Conservation (phyloP, 2,888 invertebrate genomes). For the Gibbula magus region DNA sequence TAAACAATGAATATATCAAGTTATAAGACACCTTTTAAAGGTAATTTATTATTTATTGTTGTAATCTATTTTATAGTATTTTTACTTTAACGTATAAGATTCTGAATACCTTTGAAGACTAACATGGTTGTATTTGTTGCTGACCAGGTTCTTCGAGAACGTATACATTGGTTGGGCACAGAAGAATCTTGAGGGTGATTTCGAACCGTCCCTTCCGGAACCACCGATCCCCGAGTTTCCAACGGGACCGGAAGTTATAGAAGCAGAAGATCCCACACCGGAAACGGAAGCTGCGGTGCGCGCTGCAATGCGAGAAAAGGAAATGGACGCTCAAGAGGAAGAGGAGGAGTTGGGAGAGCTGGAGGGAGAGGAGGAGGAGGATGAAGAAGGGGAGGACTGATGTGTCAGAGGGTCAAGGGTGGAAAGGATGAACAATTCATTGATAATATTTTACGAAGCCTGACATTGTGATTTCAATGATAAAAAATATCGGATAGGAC, state of each 20-base stretch:
- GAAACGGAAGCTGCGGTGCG: conserved; percentile 61
- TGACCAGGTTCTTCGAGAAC: conserved; percentile 55
- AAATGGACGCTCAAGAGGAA: conserved; percentile 50
- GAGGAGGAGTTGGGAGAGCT: conserved; percentile 50
- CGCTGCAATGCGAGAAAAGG: conserved; percentile 52
- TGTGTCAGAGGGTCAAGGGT: too few species aligned
- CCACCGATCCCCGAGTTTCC: conserved; percentile 54
- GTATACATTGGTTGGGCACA: conserved; percentile 60
- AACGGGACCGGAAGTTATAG: conserved; percentile 61
- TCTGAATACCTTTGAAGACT: too few species aligned
- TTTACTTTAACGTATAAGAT: too few species aligned
- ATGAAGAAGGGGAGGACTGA: conserved; percentile 34
- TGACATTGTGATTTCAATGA: too few species aligned
- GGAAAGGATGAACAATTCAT: too few species aligned
- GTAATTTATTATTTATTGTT: too few species aligned
- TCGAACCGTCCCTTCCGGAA: conserved; percentile 52
- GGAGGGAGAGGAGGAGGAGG: conserved; percentile 46
- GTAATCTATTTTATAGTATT: too few species aligned
- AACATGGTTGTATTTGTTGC: background rate
- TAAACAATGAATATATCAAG: too few species aligned
- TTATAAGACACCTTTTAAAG: too few species aligned
- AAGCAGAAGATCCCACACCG: conserved; percentile 60
- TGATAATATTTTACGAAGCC: too few species aligned
- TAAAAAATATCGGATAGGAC: too few species aligned
- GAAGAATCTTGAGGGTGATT: conserved; percentile 50